These are phyloP conservation scores for Mormyrus proboscirostris DNA, from an alignment of 2,797 vertebrate species.

Conservation along the genomic window DNA sequence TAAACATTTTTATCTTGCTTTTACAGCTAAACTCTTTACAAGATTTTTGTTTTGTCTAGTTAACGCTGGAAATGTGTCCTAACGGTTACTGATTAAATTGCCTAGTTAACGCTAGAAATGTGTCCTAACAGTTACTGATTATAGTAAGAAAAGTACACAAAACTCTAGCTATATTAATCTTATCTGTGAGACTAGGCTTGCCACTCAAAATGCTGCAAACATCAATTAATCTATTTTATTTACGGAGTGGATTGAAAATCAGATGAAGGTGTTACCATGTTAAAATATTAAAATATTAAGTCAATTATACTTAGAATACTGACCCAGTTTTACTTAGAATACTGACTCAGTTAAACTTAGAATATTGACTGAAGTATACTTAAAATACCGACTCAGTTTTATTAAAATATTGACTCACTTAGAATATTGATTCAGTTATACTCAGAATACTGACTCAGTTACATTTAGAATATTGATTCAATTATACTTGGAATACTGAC, in stretches of 20 bases:
- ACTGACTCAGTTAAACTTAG: neutral
- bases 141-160: neutral
- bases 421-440: neutral
- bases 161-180: neutral
- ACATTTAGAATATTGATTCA: neutral
- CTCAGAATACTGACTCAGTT: neutral
- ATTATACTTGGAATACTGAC: neutral
- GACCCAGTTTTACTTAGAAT: neutral
- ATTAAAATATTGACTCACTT: neutral
- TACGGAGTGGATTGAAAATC: neutral
- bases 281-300: neutral
- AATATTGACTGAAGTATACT: neutral
- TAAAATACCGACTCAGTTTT: neutral
- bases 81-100: neutral
- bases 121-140: neutral
- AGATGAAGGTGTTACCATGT: neutral
- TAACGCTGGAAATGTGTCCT: neutral
- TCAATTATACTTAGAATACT: neutral
- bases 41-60: conserved; percentile 29
- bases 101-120: neutral
- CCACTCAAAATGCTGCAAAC: neutral
- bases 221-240: neutral
- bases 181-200: neutral
- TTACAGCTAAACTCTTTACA: neutral
- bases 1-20: conserved; percentile 18